Conservation (phyloP, 2,797 vertebrate species). For the Coreius guichenoti region DNA sequence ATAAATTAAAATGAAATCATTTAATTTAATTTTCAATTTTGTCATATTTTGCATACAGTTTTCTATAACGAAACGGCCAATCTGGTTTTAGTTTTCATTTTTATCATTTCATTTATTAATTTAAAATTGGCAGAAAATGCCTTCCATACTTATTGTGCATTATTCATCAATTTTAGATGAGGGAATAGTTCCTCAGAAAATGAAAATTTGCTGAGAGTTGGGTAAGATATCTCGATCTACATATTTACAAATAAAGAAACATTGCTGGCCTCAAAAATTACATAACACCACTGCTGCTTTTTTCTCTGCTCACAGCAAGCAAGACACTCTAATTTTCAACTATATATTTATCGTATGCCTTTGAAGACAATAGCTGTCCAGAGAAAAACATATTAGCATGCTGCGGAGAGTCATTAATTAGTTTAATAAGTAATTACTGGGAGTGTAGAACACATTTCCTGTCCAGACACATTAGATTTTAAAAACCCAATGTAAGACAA, state of each 20-base stretch:
- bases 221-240: not conserved
- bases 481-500: constrained; percentile 31
- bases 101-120: too few relatives aligned
- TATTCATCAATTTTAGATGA: not conserved
- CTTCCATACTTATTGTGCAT: not conserved
- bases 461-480: constrained; percentile 39
- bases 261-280: constrained; percentile 8
- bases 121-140: too few relatives aligned
- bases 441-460: constrained; percentile 32
- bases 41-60: too few relatives aligned
- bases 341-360: not conserved
- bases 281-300: not conserved
- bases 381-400: constrained; percentile 31
- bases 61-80: too few relatives aligned
- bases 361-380: constrained; percentile 16
- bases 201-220: not conserved
- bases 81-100: too few relatives aligned
- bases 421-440: constrained; percentile 37
- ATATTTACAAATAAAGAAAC: not conserved
- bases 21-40: too few relatives aligned
- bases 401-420: constrained; percentile 19
- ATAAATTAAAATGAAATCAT: too few relatives aligned
- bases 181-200: not conserved
- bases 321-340: not conserved
- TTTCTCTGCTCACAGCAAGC: not conserved